A percentile compares a stretch with the other conserved stretches of the same genome.
These are phyloP conservation scores for Rotaria socialis DNA, from an alignment of 2,888 invertebrate genomes.

Conservation along the genomic window DNA sequence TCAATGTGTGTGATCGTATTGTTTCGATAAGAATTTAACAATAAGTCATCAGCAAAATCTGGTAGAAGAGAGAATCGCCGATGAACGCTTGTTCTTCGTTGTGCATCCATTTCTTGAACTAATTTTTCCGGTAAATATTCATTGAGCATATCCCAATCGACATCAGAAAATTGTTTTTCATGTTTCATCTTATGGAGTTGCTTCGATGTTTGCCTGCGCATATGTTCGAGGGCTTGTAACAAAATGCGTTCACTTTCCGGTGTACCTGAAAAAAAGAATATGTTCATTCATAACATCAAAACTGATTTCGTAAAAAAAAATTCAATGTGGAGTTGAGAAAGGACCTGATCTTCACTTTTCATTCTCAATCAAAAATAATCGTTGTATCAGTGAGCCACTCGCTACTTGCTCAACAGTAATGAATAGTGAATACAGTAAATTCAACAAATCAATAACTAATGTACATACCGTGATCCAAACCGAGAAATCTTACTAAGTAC, in stretches of 20 bases:
- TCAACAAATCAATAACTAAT: constrained; percentile 13
- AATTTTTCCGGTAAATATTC: constrained; percentile 24
- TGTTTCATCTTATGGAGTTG: not conserved
- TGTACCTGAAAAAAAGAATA: not conserved
- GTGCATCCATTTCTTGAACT: not conserved
- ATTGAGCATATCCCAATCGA: not conserved
- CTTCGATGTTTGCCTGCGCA: not conserved
- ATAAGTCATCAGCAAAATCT: not conserved
- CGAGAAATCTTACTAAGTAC: not conserved
- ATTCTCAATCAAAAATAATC: not conserved
- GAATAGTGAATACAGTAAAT: not conserved
- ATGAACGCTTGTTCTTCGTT: not conserved
- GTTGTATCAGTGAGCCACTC: constrained; percentile 1
- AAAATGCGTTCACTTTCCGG: not conserved
- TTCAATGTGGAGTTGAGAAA: no score
- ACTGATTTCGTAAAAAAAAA: no score
- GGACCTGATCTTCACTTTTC: no score
- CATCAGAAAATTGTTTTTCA: not conserved
- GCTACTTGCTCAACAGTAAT: constrained; percentile 25
- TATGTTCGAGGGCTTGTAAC: constrained; percentile 23
- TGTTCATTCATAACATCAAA: not conserved
- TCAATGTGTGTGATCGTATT: not conserved
- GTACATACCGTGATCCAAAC: not conserved
- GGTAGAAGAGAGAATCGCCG: not conserved
- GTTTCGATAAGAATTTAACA: not conserved